phyloP scores from a whole-genome alignment of 2,113 vertebrate species.

The Bombycilla garrulus region DNA sequence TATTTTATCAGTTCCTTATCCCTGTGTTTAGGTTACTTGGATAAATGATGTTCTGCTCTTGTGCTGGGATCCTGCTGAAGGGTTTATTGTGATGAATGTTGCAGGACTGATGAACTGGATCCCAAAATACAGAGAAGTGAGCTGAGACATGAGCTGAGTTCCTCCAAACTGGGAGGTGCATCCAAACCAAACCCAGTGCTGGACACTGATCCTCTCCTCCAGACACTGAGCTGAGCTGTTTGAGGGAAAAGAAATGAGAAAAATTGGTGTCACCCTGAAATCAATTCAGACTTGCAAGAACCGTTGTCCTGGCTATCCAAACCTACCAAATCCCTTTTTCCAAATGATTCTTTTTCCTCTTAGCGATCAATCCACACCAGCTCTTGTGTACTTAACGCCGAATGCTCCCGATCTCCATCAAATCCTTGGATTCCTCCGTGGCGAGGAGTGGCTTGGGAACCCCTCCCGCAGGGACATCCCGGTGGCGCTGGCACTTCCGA shows the following conservation, averaged over 20 bases:
- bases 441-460: background rate
- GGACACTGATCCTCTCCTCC: background rate
- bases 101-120: background rate
- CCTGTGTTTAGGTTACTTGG: background rate
- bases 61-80: background rate
- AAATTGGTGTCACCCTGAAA: background rate
- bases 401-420: background rate
- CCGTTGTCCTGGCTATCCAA: rapidly evolving
- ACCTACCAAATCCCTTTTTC: background rate
- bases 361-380: background rate
- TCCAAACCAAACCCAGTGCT: background rate
- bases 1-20: background rate
- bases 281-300: background rate
- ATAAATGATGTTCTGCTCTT: background rate
- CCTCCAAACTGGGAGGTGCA: background rate
- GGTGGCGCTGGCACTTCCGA: background rate
- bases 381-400: background rate
- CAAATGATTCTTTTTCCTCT: background rate
- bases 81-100: background rate
- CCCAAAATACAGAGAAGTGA: background rate
- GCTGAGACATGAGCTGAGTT: background rate
- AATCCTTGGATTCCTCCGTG: background rate
- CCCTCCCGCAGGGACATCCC: slow-evolving; percentile 2
- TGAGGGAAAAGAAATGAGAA: background rate
- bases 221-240: background rate